Base-by-base conservation (phyloP, 2,888 invertebrate genomes). In the Pedicia rivosa region DNA sequence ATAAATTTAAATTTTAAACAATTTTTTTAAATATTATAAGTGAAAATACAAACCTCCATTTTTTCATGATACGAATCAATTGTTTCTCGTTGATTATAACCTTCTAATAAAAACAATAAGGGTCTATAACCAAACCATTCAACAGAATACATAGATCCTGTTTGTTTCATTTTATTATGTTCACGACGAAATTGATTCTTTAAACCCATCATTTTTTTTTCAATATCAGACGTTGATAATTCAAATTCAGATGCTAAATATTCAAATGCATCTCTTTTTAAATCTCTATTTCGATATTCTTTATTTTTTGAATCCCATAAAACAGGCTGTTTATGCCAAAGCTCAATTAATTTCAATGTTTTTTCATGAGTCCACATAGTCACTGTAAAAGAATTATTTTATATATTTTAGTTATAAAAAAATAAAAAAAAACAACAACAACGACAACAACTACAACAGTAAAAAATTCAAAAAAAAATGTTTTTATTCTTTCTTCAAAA, bases 151-250 rank as follows among this genome's bases (percentile, higher is more conserved):
- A 20, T 20, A 9, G 32, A 17, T n/a, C 20, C 20, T 13, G 19
- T 32, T 32, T 32, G 32, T 22, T 32, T 32, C 32, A 32, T 32
- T 32, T 32, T 32, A 32, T 32, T 32, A 20, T 32, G 32, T 9
- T 32, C 32, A 17, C 32, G 32, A 6, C 32, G 12, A 32, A 32
- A 32, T 32, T 32, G 32, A 32, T 32, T 32, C 22, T 32, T 32
- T 9, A 32, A 20, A 2, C 32, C 32, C 13, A 20, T 32, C 32
- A 32, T 32, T 20, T 32, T 32, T 20, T 32, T 32, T 22, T 32
- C 32, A 22, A 32, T 32, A n/a, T 32, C 32, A 3, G 20, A 20
- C 13, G 32, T 20, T 2, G 32, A 20, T 22, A 32, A 32, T 20
- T 32, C 20, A 32, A 32, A 32, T 20, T 20, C 32, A 3, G 13